Conservation (phyloP, 2,888 invertebrate species). For the Chironomus tentans region DNA sequence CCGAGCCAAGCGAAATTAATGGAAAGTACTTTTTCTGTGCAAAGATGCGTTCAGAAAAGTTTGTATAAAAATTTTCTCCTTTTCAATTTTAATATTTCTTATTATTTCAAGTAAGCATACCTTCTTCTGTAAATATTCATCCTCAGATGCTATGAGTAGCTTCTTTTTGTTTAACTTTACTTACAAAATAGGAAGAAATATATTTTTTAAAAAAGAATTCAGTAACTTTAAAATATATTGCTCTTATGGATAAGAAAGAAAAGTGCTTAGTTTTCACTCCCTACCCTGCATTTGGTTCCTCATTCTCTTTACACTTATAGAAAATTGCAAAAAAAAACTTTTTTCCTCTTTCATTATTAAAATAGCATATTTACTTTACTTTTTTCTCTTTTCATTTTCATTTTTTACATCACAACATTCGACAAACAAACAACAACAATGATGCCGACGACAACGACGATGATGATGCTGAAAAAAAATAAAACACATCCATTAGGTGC, state of each 20-base stretch:
- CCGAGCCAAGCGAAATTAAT: no score
- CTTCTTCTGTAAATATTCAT: background rate
- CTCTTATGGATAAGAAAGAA: background rate
- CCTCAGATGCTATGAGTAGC: background rate
- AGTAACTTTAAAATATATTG: background rate
- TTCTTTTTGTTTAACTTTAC: background rate
- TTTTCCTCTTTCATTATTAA: slow-evolving; percentile 18
- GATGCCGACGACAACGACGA: no score
- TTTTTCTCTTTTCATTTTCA: background rate
- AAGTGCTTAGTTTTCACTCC: slow-evolving; percentile 17
- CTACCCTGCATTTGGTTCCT: background rate
- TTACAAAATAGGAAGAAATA: background rate
- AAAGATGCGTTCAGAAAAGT: background rate
- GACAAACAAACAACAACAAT: no score
- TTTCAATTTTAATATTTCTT: background rate
- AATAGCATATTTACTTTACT: slow-evolving; percentile 22
- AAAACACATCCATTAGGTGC: slow-evolving; percentile 47
- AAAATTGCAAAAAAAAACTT: background rate
- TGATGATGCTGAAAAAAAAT: no score
- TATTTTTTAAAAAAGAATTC: background rate
- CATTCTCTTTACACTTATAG: background rate
- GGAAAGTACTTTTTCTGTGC: no score
- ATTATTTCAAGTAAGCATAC: background rate
- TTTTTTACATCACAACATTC: background rate
- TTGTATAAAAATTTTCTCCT: slow-evolving; percentile 3